These are phyloP conservation scores for Nezara viridula DNA, from an alignment of 2,888 invertebrate genomes.

Conservation along the genomic window DNA sequence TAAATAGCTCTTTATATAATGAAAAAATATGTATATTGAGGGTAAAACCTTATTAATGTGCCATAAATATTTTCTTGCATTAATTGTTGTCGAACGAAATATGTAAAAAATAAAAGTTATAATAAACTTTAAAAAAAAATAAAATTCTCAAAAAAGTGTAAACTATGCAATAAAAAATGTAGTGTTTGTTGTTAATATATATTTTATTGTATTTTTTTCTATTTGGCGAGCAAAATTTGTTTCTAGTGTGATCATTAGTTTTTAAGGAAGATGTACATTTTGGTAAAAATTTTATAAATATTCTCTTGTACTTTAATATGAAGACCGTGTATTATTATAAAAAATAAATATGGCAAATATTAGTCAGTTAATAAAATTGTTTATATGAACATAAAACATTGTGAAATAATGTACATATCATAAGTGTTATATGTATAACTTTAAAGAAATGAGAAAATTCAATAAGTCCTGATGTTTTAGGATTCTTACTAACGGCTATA, in stretches of 20 bases:
- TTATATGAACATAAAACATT: conserved; percentile 56
- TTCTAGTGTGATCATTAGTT: conserved; percentile 56
- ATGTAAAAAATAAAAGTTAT: background rate
- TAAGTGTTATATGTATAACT: conserved; percentile 44
- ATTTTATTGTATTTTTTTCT: conserved; percentile 55
- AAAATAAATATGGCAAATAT: conserved; percentile 54
- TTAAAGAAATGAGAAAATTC: conserved; percentile 34
- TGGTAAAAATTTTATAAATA: conserved; percentile 38
- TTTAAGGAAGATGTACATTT: conserved; percentile 50
- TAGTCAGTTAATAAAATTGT: conserved; percentile 50
- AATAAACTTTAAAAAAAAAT: conserved; percentile 9
- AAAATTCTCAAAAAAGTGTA: conserved; percentile 56
- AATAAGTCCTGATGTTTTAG: conserved; percentile 38
- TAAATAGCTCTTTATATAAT: background rate
- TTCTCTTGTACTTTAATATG: conserved; percentile 55
- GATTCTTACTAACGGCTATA: conserved; percentile 30
- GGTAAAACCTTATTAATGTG: conserved; percentile 46
- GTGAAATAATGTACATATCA: conserved; percentile 62
- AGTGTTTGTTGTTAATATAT: conserved; percentile 53
- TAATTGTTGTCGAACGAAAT: conserved; percentile 5
- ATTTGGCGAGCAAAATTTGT: conserved; percentile 48
- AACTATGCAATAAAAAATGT: conserved; percentile 60
- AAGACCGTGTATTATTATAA: conserved; percentile 20
- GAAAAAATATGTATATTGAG: conserved; percentile 33
- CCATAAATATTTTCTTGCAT: conserved; percentile 52